Percentiles rank a stretch among this genome's conserved stretches.
Evolutionary conservation across 2,888 invertebrate genomes (phyloP).

Genomic region (Sceliomorpha sp.): DNA sequence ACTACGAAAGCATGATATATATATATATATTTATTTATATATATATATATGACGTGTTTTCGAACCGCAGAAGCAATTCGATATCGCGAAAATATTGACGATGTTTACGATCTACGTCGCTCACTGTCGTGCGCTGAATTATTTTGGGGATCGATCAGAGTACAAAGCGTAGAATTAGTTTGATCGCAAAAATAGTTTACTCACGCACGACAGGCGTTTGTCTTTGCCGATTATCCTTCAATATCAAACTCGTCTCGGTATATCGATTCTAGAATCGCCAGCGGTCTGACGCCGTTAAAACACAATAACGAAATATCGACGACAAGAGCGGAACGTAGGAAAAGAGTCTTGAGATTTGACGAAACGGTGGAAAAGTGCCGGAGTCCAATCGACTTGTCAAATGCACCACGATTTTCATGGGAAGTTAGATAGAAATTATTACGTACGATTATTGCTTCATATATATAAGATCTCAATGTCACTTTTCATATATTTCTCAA

Average conservation of each 20-base stretch:
- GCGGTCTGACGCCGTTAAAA: constrained; percentile 34
- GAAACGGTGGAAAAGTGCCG: constrained; percentile 45
- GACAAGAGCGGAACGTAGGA: background rate
- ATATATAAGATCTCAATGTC: background rate
- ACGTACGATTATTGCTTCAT: too few relatives aligned
- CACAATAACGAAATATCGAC: constrained; percentile 4
- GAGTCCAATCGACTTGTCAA: too few relatives aligned
- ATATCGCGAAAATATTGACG: too few relatives aligned
- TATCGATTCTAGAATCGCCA: constrained; percentile 35
- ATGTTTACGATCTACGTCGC: too few relatives aligned
- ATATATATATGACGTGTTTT: too few relatives aligned
- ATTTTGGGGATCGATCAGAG: constrained; percentile 74
- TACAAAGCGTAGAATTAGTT: constrained; percentile 77
- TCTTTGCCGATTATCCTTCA: constrained; percentile 15
- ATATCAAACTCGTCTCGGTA: constrained; percentile 37
- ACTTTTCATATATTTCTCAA: constrained; percentile 1
- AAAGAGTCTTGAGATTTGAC: constrained; percentile 44
- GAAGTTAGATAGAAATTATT: too few relatives aligned
- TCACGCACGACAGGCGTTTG: constrained; percentile 54
- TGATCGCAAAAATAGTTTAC: constrained; percentile 72
- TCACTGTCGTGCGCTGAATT: constrained; percentile 66
- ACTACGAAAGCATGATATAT: too few relatives aligned
- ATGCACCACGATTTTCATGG: background rate
- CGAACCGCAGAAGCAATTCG: too few relatives aligned
- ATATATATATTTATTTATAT: too few relatives aligned